Evolutionary conservation across 2,797 vertebrate species (phyloP).

Genomic region (Acanthopagrus latus): DNA sequence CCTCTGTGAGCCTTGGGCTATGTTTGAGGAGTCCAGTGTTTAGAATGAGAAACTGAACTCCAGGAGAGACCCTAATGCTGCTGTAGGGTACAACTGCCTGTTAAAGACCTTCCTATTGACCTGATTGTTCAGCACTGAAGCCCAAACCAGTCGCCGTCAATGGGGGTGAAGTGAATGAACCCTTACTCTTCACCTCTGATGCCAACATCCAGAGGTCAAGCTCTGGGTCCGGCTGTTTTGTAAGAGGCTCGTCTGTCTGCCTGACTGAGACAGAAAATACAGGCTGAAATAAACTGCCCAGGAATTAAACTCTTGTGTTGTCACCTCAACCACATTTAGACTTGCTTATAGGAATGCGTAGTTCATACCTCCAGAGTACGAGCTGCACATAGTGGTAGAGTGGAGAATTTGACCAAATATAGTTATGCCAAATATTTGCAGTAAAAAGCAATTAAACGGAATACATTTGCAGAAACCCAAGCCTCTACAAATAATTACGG

Average conservation of each 20-base stretch:
- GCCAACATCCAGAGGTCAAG: slow-evolving; percentile 26
- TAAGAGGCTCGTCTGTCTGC: slow-evolving; percentile 12
- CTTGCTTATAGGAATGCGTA: slow-evolving; percentile 51
- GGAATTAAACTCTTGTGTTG: slow-evolving; percentile 20
- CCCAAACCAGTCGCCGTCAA: background rate
- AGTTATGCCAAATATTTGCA: slow-evolving; percentile 82
- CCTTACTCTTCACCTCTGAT: slow-evolving; percentile 33
- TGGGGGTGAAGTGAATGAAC: background rate
- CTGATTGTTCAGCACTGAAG: slow-evolving; percentile 32
- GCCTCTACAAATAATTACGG: slow-evolving; percentile 80
- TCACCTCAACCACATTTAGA: slow-evolving; percentile 34
- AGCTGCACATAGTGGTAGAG: slow-evolving; percentile 26
- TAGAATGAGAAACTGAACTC: slow-evolving; percentile 65
- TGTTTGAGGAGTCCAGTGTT: slow-evolving; percentile 58
- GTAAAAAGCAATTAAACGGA: slow-evolving; percentile 81
- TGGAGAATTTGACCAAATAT: slow-evolving; percentile 77
- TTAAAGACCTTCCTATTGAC: slow-evolving; percentile 31
- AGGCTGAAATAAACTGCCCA: slow-evolving; percentile 10
- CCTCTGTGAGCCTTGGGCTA: slow-evolving; percentile 47
- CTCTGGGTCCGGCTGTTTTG: slow-evolving; percentile 32
- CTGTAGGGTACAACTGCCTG: slow-evolving; percentile 48
- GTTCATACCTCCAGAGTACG: slow-evolving; percentile 37
- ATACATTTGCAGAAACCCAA: slow-evolving; percentile 81
- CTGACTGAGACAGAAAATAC: slow-evolving; percentile 1
- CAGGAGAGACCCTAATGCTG: slow-evolving; percentile 37